Conservation (phyloP, 2,113 vertebrate species). For the Bothrops jararaca region DNA sequence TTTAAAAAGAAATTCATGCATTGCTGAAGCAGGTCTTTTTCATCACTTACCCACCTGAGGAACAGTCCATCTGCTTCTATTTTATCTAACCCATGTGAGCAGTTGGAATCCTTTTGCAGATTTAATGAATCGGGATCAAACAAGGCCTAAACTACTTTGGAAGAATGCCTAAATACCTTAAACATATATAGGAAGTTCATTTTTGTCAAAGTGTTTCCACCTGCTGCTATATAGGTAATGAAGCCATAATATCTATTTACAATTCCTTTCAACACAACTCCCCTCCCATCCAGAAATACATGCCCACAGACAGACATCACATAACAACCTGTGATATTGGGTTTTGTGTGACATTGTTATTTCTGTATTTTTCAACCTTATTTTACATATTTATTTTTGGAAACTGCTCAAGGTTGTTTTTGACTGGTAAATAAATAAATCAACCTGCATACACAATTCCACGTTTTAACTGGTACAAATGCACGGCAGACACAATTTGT, state of each 20-base stretch:
- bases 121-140: neutral
- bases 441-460: too few relatives aligned
- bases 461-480: neutral
- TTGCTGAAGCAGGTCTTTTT: neutral
- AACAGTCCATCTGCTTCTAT: neutral
- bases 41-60: neutral
- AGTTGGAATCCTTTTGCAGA: neutral
- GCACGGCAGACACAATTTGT: neutral
- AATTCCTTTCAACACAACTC: neutral
- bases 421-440: neutral
- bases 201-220: neutral
- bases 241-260: neutral
- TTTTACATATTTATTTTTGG: neutral
- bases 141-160: neutral
- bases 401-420: neutral
- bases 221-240: neutral
- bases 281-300: neutral
- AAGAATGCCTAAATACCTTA: neutral
- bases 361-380: neutral
- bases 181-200: neutral
- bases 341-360: neutral
- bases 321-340: neutral
- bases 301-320: neutral
- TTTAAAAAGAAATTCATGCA: neutral
- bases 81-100: neutral